A percentile compares a stretch with the other conserved stretches of the same genome.
Conservation (phyloP, 1,140 invertebrate species). For the Dinoponera quadriceps region DNA sequence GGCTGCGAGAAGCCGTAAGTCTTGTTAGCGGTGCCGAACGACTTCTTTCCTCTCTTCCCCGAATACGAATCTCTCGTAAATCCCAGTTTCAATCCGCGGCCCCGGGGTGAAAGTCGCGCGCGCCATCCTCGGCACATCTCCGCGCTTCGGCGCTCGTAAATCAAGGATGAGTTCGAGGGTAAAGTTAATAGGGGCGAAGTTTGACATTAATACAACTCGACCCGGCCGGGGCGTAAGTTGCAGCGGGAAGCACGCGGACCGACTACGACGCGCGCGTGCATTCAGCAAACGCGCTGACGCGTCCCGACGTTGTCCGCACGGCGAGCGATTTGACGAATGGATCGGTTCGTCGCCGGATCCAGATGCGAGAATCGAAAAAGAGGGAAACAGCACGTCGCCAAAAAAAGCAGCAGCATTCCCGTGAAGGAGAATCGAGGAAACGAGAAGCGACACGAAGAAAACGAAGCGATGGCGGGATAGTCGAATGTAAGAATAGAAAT, state of each 20-base stretch:
- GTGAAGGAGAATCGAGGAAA: too few relatives aligned
- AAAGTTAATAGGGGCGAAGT: slow-evolving; percentile 70
- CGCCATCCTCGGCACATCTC: slow-evolving; percentile 42
- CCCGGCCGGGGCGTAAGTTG: slow-evolving; percentile 26
- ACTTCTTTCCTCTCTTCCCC: slow-evolving; percentile 24
- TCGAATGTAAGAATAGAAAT: too few relatives aligned
- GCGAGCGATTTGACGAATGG: slow-evolving; percentile 27
- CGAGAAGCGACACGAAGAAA: too few relatives aligned
- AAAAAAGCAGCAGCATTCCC: too few relatives aligned
- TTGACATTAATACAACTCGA: slow-evolving; percentile 69
- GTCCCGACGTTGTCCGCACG: slow-evolving; percentile 2
- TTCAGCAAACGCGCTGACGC: slow-evolving; percentile 10
- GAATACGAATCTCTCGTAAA: slow-evolving; percentile 60
- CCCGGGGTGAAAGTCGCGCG: background rate
- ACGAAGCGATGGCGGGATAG: too few relatives aligned
- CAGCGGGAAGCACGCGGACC: background rate
- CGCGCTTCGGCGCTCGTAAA: slow-evolving; percentile 68
- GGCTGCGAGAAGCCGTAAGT: slow-evolving; percentile 29
- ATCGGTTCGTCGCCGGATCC: slow-evolving; percentile 4
- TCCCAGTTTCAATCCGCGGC: slow-evolving; percentile 15
- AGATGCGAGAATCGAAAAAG: background rate
- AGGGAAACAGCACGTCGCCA: too few relatives aligned
- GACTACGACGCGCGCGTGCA: background rate
- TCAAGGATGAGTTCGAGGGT: slow-evolving; percentile 67
- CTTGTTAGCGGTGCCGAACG: background rate